Conservation (phyloP, 2,888 invertebrate species). For the Andrena minutula region DNA sequence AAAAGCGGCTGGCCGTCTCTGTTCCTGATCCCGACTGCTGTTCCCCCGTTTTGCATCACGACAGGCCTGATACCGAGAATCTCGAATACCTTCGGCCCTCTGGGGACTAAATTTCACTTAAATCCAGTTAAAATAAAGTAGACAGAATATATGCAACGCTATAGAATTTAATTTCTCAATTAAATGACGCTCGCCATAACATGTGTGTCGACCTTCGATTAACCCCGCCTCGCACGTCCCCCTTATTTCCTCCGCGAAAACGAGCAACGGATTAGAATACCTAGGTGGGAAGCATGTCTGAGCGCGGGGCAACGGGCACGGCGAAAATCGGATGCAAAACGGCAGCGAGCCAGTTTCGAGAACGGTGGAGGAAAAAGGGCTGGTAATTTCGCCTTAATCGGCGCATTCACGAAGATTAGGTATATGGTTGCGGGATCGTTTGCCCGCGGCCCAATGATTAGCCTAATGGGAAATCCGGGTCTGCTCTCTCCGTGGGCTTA, state of each 20-base stretch:
- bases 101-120: neutral
- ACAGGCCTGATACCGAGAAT: slow-evolving; percentile 12
- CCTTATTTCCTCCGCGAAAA: no score
- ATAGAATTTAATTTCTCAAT: no score
- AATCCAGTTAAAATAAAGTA: no score
- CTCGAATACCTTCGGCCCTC: neutral
- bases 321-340: slow-evolving; percentile 9
- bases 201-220: no score
- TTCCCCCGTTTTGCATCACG: slow-evolving; percentile 28
- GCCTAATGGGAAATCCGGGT: slow-evolving; percentile 70
- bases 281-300: neutral
- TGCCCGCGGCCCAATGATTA: slow-evolving; percentile 61
- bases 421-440: slow-evolving; percentile 55
- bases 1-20: slow-evolving; percentile 38
- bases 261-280: no score
- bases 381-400: slow-evolving; percentile 57
- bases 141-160: no score
- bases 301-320: neutral
- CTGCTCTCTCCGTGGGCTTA: slow-evolving; percentile 54
- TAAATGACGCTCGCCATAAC: no score
- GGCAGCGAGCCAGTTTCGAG: neutral
- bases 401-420: slow-evolving; percentile 53
- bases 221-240: no score
- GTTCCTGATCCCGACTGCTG: slow-evolving; percentile 30
- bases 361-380: neutral